Conservation (phyloP, 2,797 vertebrate genomes). For the Mus caroli region DNA sequence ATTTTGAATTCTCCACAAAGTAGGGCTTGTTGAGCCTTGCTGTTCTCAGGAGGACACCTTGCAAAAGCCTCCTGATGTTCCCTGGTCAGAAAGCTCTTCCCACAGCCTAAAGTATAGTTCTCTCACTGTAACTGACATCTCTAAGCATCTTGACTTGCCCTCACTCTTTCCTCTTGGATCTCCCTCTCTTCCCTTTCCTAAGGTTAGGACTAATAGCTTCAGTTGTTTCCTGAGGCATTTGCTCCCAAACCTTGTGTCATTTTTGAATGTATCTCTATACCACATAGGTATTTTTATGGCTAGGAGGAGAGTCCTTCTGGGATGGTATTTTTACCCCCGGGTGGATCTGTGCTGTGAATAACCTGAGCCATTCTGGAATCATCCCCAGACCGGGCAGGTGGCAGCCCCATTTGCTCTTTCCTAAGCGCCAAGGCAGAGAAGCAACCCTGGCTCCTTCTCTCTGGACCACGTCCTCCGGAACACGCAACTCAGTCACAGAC, state of each 20-base stretch:
- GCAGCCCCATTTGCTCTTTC: conserved; percentile 87
- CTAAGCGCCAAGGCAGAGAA: conserved; percentile 86
- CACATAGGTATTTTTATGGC: conserved; percentile 86
- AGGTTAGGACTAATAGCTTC: conserved; percentile 66
- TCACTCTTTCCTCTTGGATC: conserved; percentile 45
- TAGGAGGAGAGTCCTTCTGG: conserved; percentile 84
- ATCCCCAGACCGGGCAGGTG: conserved; percentile 86
- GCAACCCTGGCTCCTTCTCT: conserved; percentile 85
- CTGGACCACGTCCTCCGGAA: conserved; percentile 85
- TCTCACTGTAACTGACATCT: conserved; percentile 3
- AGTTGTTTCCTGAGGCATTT: conserved; percentile 72
- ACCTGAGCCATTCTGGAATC: conserved; percentile 86
- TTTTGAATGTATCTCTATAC: conserved; percentile 76
- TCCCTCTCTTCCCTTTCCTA: conserved; percentile 50
- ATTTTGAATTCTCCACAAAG: background rate
- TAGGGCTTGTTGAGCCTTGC: background rate
- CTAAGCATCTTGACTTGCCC: conserved; percentile 20
- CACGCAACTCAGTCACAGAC: conserved; percentile 84
- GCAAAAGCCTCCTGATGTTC: background rate
- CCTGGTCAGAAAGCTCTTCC: conserved; percentile 54
- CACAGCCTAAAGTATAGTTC: background rate
- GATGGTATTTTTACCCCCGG: conserved; percentile 85
- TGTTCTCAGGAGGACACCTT: conserved; percentile 30
- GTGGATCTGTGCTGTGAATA: conserved; percentile 87
- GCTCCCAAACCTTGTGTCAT: conserved; percentile 78